Conservation (phyloP, 35 echinoderm and acorn worm species). For the Patiria miniata region DNA sequence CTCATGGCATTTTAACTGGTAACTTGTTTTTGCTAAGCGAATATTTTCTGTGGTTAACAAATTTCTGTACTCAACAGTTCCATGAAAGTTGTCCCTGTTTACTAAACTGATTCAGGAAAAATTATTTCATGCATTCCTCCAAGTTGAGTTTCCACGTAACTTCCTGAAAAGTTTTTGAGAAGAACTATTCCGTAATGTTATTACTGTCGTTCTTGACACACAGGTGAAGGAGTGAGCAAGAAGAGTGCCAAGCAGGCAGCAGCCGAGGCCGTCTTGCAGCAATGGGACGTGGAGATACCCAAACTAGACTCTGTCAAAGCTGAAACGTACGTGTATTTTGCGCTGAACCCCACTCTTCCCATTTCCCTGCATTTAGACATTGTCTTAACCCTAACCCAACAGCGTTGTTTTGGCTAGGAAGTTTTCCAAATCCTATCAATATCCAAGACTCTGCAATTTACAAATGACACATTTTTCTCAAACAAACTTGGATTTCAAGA, state of each 20-base stretch:
- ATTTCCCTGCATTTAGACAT: neutral
- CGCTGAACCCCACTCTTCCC: neutral
- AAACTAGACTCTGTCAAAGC: slow-evolving; percentile 23
- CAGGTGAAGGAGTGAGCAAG: slow-evolving; percentile 71
- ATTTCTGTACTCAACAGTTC: no score
- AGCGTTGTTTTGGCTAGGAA: neutral
- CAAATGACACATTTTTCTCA: no score
- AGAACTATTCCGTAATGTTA: no score
- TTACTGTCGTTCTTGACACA: neutral
- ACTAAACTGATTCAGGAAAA: no score
- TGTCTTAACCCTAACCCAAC: neutral
- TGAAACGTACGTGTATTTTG: slow-evolving; percentile 29
- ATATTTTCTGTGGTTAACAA: no score
- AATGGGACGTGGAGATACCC: slow-evolving; percentile 75
- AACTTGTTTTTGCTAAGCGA: no score
- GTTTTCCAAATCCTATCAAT: neutral
- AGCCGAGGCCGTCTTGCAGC: slow-evolving; percentile 76
- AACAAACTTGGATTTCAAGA: no score
- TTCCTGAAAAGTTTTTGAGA: no score
- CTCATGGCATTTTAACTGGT: no score
- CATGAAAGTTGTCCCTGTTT: no score
- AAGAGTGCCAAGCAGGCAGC: slow-evolving; percentile 75
- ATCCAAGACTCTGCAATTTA: neutral
- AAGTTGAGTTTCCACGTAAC: no score
- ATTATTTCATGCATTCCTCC: no score